phyloP scores from a whole-genome alignment of 2,113 vertebrate species.

The Pogona vitticeps region DNA sequence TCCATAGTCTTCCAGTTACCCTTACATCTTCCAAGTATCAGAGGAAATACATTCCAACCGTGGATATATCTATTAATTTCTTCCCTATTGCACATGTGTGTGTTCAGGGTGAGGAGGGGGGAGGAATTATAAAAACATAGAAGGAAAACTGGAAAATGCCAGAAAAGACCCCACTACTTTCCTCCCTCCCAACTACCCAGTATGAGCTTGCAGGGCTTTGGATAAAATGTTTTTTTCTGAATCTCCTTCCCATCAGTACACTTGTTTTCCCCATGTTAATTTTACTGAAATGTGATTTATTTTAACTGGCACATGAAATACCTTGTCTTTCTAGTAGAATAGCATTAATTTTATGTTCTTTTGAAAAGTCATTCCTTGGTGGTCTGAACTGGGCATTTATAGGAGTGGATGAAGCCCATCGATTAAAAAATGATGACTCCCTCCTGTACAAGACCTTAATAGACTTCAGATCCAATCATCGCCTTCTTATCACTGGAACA shows the following conservation, averaged over 20 bases:
- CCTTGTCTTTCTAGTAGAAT: background rate
- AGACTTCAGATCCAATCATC: conserved; percentile 96
- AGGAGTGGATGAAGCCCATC: conserved; percentile 97
- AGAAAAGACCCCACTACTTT: background rate
- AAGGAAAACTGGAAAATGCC: background rate
- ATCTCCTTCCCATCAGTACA: background rate
- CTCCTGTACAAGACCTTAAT: conserved; percentile 98
- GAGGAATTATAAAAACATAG: background rate
- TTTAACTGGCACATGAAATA: background rate
- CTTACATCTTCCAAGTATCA: background rate
- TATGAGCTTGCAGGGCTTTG: background rate
- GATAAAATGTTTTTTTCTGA: background rate
- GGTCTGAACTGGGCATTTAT: conserved; percentile 94
- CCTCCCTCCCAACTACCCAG: too few species aligned
- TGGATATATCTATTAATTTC: background rate
- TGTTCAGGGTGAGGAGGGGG: too few species aligned
- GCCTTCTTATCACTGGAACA: conserved; percentile 97
- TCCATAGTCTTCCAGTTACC: background rate
- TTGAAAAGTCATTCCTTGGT: conserved; percentile 92
- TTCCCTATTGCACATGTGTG: background rate
- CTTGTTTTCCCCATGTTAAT: background rate
- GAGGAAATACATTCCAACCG: background rate
- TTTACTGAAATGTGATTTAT: background rate
- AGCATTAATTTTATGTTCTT: conserved; percentile 35
- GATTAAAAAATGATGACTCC: conserved; percentile 97